Base-by-base conservation (phyloP, 2,113 vertebrate species). In the Cinclus cinclus region DNA sequence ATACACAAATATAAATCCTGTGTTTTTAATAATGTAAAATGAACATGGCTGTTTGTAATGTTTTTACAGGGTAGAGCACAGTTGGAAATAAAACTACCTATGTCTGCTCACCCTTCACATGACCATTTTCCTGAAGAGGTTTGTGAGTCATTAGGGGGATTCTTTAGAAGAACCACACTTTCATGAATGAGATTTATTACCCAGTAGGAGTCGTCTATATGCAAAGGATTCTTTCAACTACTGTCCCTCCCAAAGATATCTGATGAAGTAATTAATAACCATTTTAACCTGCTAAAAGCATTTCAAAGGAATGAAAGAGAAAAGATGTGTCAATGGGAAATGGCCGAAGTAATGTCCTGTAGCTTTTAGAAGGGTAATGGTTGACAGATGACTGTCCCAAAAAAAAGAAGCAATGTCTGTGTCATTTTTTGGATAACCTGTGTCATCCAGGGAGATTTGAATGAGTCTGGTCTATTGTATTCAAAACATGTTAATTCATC, bases 401-500 rank as follows among this genome's bases (percentile, higher is more conserved):
- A 55, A 42, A 35, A 64, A 70, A 39, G 21, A 78, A 60, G 11
- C 2, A 55, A 50, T 15, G 3, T 42, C 90, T 93, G 10, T 42
- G 13, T 49, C 13, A 27, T 65, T 80, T 82, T 64, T 35, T 59
- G 11, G 25, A 56, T 83, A 31, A 84, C 33, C 74, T 64, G 10
- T 47, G 41, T 55, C 9, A 80, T 49, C 19, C 31, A 49, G 46
- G 58, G 12, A 76, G 20, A 85, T 56, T 17, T 42, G 15, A 80
- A 76, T 24, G 2, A 85, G 53, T 68, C 17, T 76, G 20, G 11
- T 60, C 15, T 60, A 69, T 77, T 90, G 30, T 75, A 93, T 76
- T 93, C 41, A 84, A 96, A 92, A 83, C 76, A 65, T 53, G 41
- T 56, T 91, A 75, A 90, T 76, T 95, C 25, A 7, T 59, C 22